Base-by-base conservation (phyloP, 2,797 vertebrate species). In the Nannoperca obscura region DNA sequence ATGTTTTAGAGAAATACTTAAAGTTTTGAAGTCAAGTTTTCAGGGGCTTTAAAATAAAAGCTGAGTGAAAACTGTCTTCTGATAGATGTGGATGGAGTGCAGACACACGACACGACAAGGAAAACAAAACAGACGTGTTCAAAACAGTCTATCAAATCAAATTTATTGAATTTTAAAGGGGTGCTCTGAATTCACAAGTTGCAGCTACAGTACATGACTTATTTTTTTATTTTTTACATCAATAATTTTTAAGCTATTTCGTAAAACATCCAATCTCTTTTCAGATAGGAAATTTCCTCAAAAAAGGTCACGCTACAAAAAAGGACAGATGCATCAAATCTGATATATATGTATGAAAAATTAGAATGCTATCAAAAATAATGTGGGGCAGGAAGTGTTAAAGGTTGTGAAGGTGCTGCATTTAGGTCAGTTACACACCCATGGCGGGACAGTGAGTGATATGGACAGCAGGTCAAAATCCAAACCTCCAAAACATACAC, bases 91-190 rank as follows among this genome's bases (percentile, higher is more conserved):
- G 20, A 44, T 17, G 63, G 22, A 11, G 17, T 32, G 15, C 20
- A 46, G 7, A 73, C 40, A 46, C 68, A 53, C 12, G 4, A 63
- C 11, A 63, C 73, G 22, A n/a, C 5, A 71, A 54, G 42, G 47
- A 10, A 76, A 88, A 88, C 70, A 77, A 74, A 84, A 54, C 19
- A 59, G 19, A 80, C 71, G 9, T 67, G 44, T 78, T 89, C 79
- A 84, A 89, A 94, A 91, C 77, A 64, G 90, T 91, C 93, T 93
- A 92, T 91, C 93, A 95, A 94, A 95, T 94, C 88, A 93, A 83
- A 88, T 94, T 95, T 95, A 95, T 94, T 96, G 81, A 89, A 71
- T 92, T 87, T 92, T 92, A 89, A 94, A 92, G 88, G 92, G 90
- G 89, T 92, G 90, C 88, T 94, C 89, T 93, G 91, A 91, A 92